Base-by-base conservation (phyloP, 2,797 vertebrate species). In the Spea hammondii region DNA sequence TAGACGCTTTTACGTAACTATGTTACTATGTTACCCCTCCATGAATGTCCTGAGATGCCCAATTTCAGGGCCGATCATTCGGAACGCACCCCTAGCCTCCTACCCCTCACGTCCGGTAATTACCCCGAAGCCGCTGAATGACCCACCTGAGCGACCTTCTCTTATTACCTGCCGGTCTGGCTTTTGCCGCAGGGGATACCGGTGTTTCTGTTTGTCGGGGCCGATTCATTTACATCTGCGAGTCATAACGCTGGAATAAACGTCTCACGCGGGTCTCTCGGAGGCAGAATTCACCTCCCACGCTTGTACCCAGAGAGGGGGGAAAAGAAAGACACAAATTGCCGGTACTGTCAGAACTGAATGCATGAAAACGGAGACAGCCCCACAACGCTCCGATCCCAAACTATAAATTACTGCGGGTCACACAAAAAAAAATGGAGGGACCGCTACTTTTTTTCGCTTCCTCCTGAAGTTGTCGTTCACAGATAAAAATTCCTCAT, bases 281-380 rank as follows among this genome's bases (percentile, higher is more conserved):
- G 65, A 70, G 70, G 79, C 75, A 50, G 79, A 77, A 82, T 64
- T 77, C 55, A 53, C 64, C 70, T 77, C 74, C 74, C 67, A 77
- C 75, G 70, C 75, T 69, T 77, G 70, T 77, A 76, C 73, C 64
- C 48, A 50, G 60, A 13, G 60, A 65, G 50, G 48, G 50, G 14
- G 13, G 14, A 69, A 72, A 80, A 71, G 62, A 68, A 76, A 55
- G 67, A 48, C 73, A 76, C 79, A 81, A 81, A 81, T 77, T 72
- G 79, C 74, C 68, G 44, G 74, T 77, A 68, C 79, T 77, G 74
- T 81, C 74, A 81, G 69, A 12, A 45, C 70, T 70, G 51, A 80
- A 10, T 77, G 70, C 46, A 55, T 73, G 48, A 72, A 73, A 64
- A 72, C 17, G 51, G 70, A 76, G 74, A 64, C 64, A 49, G 51